Evolutionary conservation across 2,113 vertebrate genomes (phyloP).

Genomic region (Junco hyemalis): DNA sequence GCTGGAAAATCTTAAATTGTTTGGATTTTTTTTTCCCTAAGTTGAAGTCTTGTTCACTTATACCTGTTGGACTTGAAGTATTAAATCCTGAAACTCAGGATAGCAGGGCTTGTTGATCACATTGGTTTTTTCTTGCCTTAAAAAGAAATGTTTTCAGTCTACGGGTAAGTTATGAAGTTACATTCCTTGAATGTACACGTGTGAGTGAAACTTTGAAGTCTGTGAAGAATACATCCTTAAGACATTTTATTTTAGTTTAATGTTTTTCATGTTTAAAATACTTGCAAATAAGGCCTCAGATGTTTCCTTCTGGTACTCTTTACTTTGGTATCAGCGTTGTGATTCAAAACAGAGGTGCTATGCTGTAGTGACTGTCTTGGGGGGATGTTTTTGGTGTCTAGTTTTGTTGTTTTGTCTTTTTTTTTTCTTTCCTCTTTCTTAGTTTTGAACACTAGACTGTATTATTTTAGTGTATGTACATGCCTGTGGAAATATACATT

Average conservation of each 20-base stretch:
- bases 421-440: neutral
- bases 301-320: neutral
- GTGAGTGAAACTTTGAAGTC: neutral
- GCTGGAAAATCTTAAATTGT: neutral
- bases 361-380: neutral
- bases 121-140: neutral
- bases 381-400: neutral
- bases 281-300: neutral
- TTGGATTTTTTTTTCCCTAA: neutral
- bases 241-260: neutral
- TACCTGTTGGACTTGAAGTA: neutral
- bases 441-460: neutral
- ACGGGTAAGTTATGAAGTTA: neutral
- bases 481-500: neutral
- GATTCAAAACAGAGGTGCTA: neutral
- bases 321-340: neutral
- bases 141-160: neutral
- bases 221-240: neutral
- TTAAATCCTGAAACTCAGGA: neutral
- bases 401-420: neutral
- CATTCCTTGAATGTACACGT: neutral
- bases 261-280: neutral
- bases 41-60: neutral
- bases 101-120: neutral
- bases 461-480: neutral